Base-by-base conservation (phyloP, 2,113 vertebrate genomes). In the Peucedramus taeniatus region DNA sequence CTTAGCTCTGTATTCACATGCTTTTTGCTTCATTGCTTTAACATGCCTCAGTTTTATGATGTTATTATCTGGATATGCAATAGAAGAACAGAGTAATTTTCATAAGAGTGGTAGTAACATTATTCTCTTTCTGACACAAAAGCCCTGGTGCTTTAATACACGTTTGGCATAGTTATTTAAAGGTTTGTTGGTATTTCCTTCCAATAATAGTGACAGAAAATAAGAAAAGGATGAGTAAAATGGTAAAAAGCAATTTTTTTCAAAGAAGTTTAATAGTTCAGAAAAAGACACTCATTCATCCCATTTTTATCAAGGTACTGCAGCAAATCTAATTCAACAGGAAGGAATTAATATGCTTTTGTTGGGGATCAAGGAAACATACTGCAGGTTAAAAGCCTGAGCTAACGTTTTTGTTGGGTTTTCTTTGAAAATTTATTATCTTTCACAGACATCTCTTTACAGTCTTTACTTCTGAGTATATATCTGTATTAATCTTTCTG, bases 391-490 rank as follows among this genome's bases (percentile, higher is more conserved):
- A 77, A 93, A 96, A 97, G 45, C 50, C 50, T 70, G 68, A 93
- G 45, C 61, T 28, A 90, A 92, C 6, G 10, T 33, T 77, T 77
- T 51, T 51, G 22, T 37, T 60, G 22, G 17, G 18, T 33, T 60
- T 68, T 59, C 26, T 66, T 59, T 51, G 7, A 82, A 47, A 75
- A 82, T 64, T 79, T 94, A 92, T 91, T 95, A 66, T 44, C 42
- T 64, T 69, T 50, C 33, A 71, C 13, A 94, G 77, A 66, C 28
- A 83, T 91, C 42, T 83, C 60, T 83, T 95, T 65, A 44, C 28
- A 92, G 63, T 94, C 66, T 95, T 93, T 95, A 89, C 74, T 97
- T 97, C 74, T 94, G 91, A 88, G 51, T 86, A 65, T 53, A 66
- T 63, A 21, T 26, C 28, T 89, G 15, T 77, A 91, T 93, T 86